phyloP scores from a whole-genome alignment of 2,888 invertebrate species.

The Rotaria socialis region DNA sequence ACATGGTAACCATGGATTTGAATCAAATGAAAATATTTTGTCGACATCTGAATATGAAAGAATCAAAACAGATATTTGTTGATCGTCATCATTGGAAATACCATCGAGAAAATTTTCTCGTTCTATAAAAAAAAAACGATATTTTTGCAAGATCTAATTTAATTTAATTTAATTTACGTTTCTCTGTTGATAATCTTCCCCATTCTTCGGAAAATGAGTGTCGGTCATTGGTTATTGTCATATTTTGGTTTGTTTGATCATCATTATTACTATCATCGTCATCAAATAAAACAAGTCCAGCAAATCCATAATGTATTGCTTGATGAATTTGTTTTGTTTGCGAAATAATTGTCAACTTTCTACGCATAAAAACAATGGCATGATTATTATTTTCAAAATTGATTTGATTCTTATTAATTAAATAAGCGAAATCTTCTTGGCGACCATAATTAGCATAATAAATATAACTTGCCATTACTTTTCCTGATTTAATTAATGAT shows the following conservation, averaged over 20 bases:
- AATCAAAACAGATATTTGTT: neutral
- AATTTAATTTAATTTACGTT: neutral
- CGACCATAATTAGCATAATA: conserved; percentile 33
- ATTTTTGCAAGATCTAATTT: no score
- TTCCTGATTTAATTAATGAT: neutral
- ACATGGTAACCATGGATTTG: neutral
- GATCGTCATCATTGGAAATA: neutral
- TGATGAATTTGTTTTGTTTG: conserved; percentile 1
- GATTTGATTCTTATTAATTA: neutral
- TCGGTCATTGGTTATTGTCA: neutral
- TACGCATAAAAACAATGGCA: neutral
- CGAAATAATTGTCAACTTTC: neutral
- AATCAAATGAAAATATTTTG: neutral
- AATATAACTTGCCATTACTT: neutral
- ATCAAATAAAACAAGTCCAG: conserved; percentile 17
- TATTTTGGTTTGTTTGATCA: neutral
- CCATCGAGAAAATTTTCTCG: neutral
- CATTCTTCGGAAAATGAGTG: neutral
- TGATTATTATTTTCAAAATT: neutral
- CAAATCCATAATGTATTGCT: neutral
- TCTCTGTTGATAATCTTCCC: neutral
- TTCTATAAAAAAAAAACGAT: neutral
- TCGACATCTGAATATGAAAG: conserved; percentile 4
- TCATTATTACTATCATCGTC: neutral
- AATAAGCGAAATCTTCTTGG: conserved; percentile 20